Evolutionary conservation across 2,113 vertebrate species (phyloP).

Genomic region (Agelaius phoeniceus): DNA sequence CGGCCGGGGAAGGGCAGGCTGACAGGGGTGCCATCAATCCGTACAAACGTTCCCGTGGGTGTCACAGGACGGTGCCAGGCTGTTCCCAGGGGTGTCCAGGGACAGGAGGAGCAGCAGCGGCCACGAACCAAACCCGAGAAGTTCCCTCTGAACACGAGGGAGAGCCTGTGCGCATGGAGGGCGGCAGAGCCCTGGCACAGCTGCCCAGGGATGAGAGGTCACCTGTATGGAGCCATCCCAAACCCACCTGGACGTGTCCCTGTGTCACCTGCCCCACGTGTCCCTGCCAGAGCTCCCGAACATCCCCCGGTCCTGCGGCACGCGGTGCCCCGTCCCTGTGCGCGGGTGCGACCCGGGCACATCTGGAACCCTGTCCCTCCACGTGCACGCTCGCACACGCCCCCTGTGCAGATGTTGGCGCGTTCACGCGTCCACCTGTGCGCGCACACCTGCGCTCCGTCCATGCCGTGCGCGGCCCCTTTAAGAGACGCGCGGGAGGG

Average conservation of each 20-base stretch:
- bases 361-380: background rate
- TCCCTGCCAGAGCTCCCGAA: background rate
- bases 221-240: background rate
- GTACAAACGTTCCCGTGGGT: rapidly evolving
- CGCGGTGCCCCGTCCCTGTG: background rate
- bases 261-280: background rate
- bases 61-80: background rate
- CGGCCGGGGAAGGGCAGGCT: background rate
- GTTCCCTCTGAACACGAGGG: rapidly evolving
- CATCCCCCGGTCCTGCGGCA: rapidly evolving
- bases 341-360: background rate
- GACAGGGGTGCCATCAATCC: background rate
- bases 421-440: background rate
- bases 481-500: background rate
- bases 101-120: background rate
- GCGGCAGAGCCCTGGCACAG: background rate
- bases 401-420: no score
- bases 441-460: background rate
- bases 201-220: background rate
- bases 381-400: background rate
- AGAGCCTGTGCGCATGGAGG: rapidly evolving
- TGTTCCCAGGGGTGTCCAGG: rapidly evolving
- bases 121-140: rapidly evolving
- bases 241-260: rapidly evolving
- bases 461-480: background rate